Evolutionary conservation across 1,140 invertebrate species (phyloP), one percentile per base, ranked within the genome.

Genomic region (Globodera rostochiensis): DNA sequence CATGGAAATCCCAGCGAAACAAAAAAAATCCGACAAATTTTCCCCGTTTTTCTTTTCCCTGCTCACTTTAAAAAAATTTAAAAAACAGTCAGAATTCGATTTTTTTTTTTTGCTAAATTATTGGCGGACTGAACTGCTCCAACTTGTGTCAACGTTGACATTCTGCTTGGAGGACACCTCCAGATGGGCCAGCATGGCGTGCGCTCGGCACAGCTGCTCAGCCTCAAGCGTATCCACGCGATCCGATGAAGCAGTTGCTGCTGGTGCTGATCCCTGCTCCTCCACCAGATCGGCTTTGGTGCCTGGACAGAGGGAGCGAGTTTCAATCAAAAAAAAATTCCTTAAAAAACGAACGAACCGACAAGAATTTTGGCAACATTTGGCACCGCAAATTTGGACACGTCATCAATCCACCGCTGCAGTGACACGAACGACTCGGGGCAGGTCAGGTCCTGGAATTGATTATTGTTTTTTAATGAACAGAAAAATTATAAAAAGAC

Each of bases 341-440:
- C 13, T 21, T 47, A 81, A 66, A 81, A 66, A 82, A 25, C 25
- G 25, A 70, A 36, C 53, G 7, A 66, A 94, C 96, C 96, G 82
- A 97, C 94, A 86, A 98, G 91, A 70, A 96, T 93, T 77, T 96
- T 93, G 60, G 95, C 93, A 21, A 96, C 94, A 91, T 95, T 94
- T 45, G 94, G 94, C 21, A 95, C 95, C 73, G 96, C 95, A 89
- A 97, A 97, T 87, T 94, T 93, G 87, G 95, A 92, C 5, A 97
- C 95, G 92, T 98, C 96, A 88, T 97, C 95, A 80, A 97, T 94
- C 96, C 96, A 98, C 89, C 94, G 93, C 90, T 95, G 93, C 77
- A 97, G 91, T 85, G 94, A 95, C 74, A 96, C 92, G 91, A 97
- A 97, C 74, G 95, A 94, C 64, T 94, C 93, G 81, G 94, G 92